phyloP scores from a whole-genome alignment of 2,888 invertebrate genomes.

The Apeira syringaria region DNA sequence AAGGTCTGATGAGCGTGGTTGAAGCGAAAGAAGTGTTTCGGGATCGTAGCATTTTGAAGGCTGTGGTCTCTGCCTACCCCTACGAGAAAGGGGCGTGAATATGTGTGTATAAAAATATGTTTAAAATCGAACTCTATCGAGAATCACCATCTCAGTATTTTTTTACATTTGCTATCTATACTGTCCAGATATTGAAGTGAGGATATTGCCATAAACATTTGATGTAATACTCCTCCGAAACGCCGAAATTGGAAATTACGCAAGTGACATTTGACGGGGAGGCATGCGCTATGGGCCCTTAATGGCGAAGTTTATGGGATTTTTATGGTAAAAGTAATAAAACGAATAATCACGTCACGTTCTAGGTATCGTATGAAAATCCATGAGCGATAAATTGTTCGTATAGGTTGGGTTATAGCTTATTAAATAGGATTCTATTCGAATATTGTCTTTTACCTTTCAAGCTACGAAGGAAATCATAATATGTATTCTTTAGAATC shows the following conservation, averaged over 20 bases:
- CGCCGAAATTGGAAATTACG: constrained; percentile 21
- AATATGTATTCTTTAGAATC: too few species aligned
- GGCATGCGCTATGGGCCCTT: constrained; percentile 37
- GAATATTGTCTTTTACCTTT: neutral
- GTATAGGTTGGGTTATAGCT: constrained; percentile 2
- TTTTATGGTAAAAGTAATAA: constrained; percentile 61
- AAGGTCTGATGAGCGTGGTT: too few species aligned
- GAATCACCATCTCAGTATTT: too few species aligned
- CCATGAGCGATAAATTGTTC: constrained; percentile 35
- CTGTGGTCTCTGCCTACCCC: too few species aligned
- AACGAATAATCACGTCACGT: constrained; percentile 47
- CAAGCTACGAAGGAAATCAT: too few species aligned
- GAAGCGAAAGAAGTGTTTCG: too few species aligned
- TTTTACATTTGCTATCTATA: too few species aligned
- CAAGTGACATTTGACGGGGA: constrained; percentile 39
- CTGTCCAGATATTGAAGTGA: constrained; percentile 3
- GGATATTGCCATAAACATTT: constrained; percentile 4
- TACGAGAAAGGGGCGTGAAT: too few species aligned
- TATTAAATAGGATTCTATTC: constrained; percentile 6
- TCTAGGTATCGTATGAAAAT: constrained; percentile 45
- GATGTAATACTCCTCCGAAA: constrained; percentile 6
- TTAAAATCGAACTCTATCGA: too few species aligned
- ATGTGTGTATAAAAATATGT: too few species aligned
- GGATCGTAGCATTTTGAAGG: too few species aligned
- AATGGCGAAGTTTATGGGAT: constrained; percentile 49